These are phyloP conservation scores for Steatornis caripensis DNA, from an alignment of 2,113 vertebrate species.

Conservation along the genomic window DNA sequence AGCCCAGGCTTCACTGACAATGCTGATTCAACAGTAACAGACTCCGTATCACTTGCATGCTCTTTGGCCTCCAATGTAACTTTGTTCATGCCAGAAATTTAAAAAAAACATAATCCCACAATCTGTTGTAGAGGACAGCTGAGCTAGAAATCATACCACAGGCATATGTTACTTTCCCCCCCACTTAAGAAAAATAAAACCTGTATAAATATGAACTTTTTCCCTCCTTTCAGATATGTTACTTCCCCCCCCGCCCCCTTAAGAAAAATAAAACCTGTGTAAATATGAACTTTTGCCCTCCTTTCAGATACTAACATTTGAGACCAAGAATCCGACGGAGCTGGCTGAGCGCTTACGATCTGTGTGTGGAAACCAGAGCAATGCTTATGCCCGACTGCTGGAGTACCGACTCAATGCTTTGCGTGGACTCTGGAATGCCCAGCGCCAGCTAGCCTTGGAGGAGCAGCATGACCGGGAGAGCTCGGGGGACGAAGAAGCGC, in stretches of 20 bases:
- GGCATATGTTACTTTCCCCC: fast-evolving
- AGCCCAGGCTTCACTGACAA: background rate
- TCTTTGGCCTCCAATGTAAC: background rate
- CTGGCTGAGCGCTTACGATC: conserved; percentile 91
- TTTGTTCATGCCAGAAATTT: background rate
- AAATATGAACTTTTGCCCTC: background rate
- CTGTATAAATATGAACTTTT: background rate
- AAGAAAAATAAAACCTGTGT: background rate
- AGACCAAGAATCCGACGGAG: conserved; percentile 93
- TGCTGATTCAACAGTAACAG: background rate
- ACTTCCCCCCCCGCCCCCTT: too few relatives aligned
- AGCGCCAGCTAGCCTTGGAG: conserved; percentile 94
- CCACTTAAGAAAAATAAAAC: background rate
- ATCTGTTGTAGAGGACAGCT: background rate
- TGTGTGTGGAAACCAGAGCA: conserved; percentile 97
- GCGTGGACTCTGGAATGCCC: conserved; percentile 95
- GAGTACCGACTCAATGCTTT: conserved; percentile 96
- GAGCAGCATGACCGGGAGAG: conserved; percentile 94
- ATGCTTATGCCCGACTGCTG: conserved; percentile 92
- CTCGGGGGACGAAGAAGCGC: conserved; percentile 89
- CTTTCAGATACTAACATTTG: conserved; percentile 90
- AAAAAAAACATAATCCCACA: background rate
- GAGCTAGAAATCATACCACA: background rate
- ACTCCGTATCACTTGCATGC: fast-evolving
- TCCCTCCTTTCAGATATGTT: conserved; percentile 77